Conservation (phyloP, 2,797 vertebrate species). For the Sphaeramia orbicularis region DNA sequence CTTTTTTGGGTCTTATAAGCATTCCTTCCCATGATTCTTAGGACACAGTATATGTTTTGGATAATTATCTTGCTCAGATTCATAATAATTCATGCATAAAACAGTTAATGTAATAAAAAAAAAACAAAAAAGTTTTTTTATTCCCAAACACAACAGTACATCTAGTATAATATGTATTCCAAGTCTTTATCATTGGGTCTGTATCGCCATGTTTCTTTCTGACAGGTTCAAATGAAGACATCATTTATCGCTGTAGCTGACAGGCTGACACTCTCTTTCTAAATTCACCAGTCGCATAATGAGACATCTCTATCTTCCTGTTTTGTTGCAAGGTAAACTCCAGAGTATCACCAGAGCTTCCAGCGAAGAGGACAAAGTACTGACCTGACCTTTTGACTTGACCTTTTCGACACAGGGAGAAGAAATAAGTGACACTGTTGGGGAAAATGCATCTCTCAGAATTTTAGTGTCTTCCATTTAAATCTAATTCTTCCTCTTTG, state of each 20-base stretch:
- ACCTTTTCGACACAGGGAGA: constrained; percentile 54
- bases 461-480: constrained; percentile 47
- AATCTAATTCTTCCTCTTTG: constrained; percentile 71
- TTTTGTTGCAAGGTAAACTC: constrained; percentile 67
- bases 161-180: too few species aligned
- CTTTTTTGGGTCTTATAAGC: too few species aligned
- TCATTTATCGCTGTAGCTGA: constrained; percentile 52
- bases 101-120: too few species aligned
- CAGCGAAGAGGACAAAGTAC: constrained; percentile 56
- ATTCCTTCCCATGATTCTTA: too few species aligned
- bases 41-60: too few species aligned
- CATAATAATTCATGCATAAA: too few species aligned
- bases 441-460: constrained; percentile 46
- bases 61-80: too few species aligned
- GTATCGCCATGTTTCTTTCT: constrained; percentile 16
- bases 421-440: constrained; percentile 47
- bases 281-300: constrained; percentile 73
- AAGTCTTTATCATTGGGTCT: too few species aligned
- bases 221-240: constrained; percentile 58
- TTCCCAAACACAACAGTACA: too few species aligned
- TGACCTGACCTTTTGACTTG: constrained; percentile 72
- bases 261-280: constrained; percentile 68
- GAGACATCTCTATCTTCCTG: constrained; percentile 62
- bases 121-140: too few species aligned
- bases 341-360: constrained; percentile 51